Base-by-base conservation (phyloP, 1,140 invertebrate genomes). In the Brevipalpus yothersi region DNA sequence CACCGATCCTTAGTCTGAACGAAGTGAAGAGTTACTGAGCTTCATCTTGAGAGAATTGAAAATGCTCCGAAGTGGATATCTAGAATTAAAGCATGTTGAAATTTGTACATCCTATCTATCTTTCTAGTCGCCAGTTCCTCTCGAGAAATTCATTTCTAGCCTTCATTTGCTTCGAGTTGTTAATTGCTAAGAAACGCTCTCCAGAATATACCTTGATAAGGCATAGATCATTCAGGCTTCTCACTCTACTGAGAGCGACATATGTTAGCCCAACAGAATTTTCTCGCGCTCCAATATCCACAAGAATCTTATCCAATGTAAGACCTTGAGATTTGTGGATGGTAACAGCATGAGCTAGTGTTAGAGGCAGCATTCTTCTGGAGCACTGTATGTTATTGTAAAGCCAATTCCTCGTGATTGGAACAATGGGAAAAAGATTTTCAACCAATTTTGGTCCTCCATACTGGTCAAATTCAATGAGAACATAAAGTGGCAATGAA, bases 281-380 rank as follows among this genome's bases (percentile, higher is more conserved):
- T 10, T 66, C 65, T 11, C 60, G 63, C n/a, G 54, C 40, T 66
- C 40, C 63, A n/a, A 63, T 68, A 62, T 68, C 67, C 66, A 68
- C 67, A 63, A 63, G 70, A 59, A 66, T 62, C 58, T 63, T 59
- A 62, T 66, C 31, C 53, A 70, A 61, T 66, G 73, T 69, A 58
- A 74, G 70, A 42, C 74, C 67, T 65, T 74, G 70, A 65, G 72
- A 69, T 66, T 79, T 76, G 64, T 75, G 77, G 53, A 75, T 75
- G 19, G 73, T 71, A 67, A 77, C 73, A 17, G 72, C 69, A 67
- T 76, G 78, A 41, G 75, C 45, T 3, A 62, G 55, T 53, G 8
- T 42, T 12, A 60, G 4, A 12, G 47, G 55, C 43, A 63, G 60
- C 58, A 60, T 61, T 49, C 15, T 49, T 4, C 45, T 13, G 15